A percentile compares a stretch with the other conserved stretches of the same genome.
These are phyloP conservation scores for Shargacucullia verbasci DNA, from an alignment of 2,888 invertebrate species.

Conservation along the genomic window DNA sequence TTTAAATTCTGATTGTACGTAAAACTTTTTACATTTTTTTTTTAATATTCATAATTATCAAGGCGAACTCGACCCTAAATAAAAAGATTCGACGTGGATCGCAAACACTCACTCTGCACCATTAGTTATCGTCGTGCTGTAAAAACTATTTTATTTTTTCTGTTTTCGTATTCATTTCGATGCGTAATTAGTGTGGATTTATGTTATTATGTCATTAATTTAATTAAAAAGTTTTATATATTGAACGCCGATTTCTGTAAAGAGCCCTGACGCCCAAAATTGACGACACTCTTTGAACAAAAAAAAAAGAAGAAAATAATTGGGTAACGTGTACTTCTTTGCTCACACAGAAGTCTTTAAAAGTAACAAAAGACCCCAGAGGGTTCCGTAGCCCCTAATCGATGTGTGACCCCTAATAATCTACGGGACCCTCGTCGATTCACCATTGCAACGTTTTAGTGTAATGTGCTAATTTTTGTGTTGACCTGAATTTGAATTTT, in stretches of 20 bases:
- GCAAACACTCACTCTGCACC: slow-evolving; percentile 84
- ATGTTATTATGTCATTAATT: slow-evolving; percentile 84
- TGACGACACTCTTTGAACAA: slow-evolving; percentile 35
- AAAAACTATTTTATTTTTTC: slow-evolving; percentile 84
- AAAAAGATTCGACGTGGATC: slow-evolving; percentile 81
- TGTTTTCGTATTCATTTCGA: slow-evolving; percentile 85
- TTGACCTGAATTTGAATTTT: slow-evolving; percentile 88
- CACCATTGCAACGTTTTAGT: slow-evolving; percentile 84
- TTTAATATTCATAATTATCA: slow-evolving; percentile 32
- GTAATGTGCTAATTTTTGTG: slow-evolving; percentile 86
- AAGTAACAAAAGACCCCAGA: slow-evolving; percentile 72
- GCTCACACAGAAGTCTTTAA: slow-evolving; percentile 80
- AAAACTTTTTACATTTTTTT: slow-evolving; percentile 5
- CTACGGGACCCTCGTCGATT: slow-evolving; percentile 84
- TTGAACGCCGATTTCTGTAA: slow-evolving; percentile 80
- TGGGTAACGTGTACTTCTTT: slow-evolving; percentile 68
- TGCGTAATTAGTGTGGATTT: slow-evolving; percentile 87
- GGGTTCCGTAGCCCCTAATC: slow-evolving; percentile 79
- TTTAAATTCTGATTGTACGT: not conserved
- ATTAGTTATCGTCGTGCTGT: slow-evolving; percentile 88
- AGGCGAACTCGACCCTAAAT: slow-evolving; percentile 66
- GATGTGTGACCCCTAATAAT: slow-evolving; percentile 66
- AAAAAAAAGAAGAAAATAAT: slow-evolving; percentile 56
- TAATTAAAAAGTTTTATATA: slow-evolving; percentile 47
- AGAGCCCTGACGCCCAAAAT: slow-evolving; percentile 75